Base-by-base conservation (phyloP, 1,140 invertebrate genomes). In the Octopus bimaculoides region DNA sequence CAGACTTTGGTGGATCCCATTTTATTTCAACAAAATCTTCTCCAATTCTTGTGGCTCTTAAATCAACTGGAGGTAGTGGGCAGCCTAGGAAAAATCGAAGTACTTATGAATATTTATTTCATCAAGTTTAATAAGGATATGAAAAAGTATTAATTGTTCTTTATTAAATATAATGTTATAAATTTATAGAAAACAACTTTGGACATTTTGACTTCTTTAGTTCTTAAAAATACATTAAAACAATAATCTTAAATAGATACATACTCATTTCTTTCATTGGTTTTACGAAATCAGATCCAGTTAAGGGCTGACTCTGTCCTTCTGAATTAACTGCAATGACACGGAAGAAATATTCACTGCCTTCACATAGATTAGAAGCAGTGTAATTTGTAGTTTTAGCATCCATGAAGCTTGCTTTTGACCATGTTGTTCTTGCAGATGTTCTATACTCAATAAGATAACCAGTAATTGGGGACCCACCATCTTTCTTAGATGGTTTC, bases 11-110 rank as follows among this genome's bases (percentile, higher is more conserved):
- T 85, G 90, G 96, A 93, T 86, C 93, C 98, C 98, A 99, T 2
- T 96, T 97, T 4, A 99, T 87, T 0, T 96, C 97, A 14, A 98
- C 96, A 79, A 95, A 96, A 86, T 97, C 95, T 85, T 95, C 97
- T 0, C 96, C 98, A 71, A 99, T 94, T 80, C 96, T 94, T 87
- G 98, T 96, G 0, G 97, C 93, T 86, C 96, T 95, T 7, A 98
- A 96, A 85, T 95, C 93, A 86, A 98, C 96, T 8, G 98, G 97
- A 82, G 96, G 92, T 87, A 96, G 95, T 20, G 96, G 96, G 61
- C 96, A 94, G 90, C 97, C 95, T 95, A 86, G 52, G 79, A 77
- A 74, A 75, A 75, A 17, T 20, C 3, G 20, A 52, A 20, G 9
- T 20, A 74, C 20, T 74, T 91, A 61, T 61, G 9, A 61, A 61